phyloP scores from a whole-genome alignment of 2,113 vertebrate genomes.

The Hemicordylus capensis region DNA sequence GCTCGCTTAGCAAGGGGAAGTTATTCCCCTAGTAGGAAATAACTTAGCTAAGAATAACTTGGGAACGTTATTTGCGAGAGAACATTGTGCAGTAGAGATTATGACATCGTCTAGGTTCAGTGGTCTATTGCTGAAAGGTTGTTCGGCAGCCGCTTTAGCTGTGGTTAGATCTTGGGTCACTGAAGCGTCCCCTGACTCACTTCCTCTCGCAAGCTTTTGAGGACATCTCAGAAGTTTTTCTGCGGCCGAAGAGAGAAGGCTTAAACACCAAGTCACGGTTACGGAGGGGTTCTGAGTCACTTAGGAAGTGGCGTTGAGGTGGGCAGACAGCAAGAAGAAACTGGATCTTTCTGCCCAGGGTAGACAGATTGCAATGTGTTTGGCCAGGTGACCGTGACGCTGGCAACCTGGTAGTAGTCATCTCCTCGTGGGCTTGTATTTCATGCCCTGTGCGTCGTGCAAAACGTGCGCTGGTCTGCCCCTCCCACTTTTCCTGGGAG shows the following conservation, averaged over 20 bases:
- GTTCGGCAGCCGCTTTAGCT: neutral
- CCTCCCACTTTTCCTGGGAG: too few relatives aligned
- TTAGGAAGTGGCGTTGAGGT: neutral
- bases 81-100: constrained; percentile 13
- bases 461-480: neutral
- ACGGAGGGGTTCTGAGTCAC: neutral
- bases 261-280: neutral
- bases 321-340: neutral
- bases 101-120: constrained; percentile 19
- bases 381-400: neutral
- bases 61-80: neutral
- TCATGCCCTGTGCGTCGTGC: neutral
- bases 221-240: neutral
- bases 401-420: too few relatives aligned
- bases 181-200: neutral
- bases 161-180: constrained; percentile 1
- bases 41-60: too few relatives aligned
- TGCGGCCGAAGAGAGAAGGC: neutral
- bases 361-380: neutral
- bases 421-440: neutral
- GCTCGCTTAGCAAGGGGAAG: too few relatives aligned
- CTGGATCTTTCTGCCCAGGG: neutral
- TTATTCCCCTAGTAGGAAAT: too few relatives aligned
- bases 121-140: constrained; percentile 5
- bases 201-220: constrained; percentile 8